Base-by-base conservation (phyloP, 2,113 vertebrate species). In the Sardina pilchardus region DNA sequence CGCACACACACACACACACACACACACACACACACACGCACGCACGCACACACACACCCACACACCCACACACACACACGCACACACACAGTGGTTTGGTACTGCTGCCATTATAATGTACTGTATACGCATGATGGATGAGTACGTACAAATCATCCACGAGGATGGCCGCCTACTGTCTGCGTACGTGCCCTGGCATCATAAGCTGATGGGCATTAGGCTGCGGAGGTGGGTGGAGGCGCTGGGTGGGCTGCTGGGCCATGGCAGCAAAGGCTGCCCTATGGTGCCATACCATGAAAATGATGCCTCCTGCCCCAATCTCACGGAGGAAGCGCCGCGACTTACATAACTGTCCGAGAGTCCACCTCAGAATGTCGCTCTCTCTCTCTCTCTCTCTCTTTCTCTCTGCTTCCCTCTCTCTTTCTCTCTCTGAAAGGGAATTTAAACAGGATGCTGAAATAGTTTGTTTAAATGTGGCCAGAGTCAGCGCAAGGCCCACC, bases 391-490 rank as follows among this genome's bases (percentile, higher is more conserved):
- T 67, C 59, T 67, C 59, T 26, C 59, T 67, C 59, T n/a, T 24
- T 26, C 59, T 7, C 59, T 75, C 82, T 39, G 4, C 43, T 19
- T 81, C 47, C 81, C 86, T 80, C 85, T 88, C 12, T 85, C 88
- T 83, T 81, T 89, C 82, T 71, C 59, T 82, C 82, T 85, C 88
- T 91, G 90, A 90, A 90, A 89, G 90, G 82, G 88, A 95, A 95
- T 95, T 96, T 96, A 96, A 96, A 98, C 94, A 96, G 96, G 96
- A 97, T 95, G 95, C 93, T 92, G 85, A 95, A 96, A 95, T 90
- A 94, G 95, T 96, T 97, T 97, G 95, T 97, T 97, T 97, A 96
- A 96, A 96, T 95, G 94, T 94, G 94, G 94, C 92, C 93, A 94
- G 93, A 95, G 93, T 93, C 94, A 91, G 90, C 91, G 92, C 93